These are phyloP conservation scores for Syrista parreyssii DNA, from an alignment of 2,888 invertebrate species.

Conservation along the genomic window DNA sequence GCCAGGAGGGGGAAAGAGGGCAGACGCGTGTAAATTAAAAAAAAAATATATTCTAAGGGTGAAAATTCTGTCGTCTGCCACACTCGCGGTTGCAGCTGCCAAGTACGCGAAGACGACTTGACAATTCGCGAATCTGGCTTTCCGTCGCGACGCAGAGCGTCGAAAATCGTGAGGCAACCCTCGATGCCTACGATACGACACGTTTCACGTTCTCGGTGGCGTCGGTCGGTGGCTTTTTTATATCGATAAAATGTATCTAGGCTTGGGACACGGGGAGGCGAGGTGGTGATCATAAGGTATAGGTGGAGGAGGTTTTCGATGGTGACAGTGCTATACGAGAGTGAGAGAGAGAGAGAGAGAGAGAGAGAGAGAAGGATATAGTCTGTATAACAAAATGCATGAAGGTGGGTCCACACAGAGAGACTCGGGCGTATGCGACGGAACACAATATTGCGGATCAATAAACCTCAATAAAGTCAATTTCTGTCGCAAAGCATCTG, in stretches of 20 bases:
- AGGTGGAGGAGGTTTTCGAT: background rate
- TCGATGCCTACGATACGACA: slow-evolving; percentile 19
- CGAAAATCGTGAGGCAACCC: too few relatives aligned
- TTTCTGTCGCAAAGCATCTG: slow-evolving; percentile 65
- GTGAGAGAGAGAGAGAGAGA: background rate
- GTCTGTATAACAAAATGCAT: too few relatives aligned
- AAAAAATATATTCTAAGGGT: too few relatives aligned
- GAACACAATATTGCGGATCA: slow-evolving; percentile 65
- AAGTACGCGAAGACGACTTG: too few relatives aligned
- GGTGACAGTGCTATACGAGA: background rate
- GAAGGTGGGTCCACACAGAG: slow-evolving; percentile 12
- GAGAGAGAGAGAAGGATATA: background rate
- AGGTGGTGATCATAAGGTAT: too few relatives aligned
- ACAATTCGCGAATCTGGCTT: too few relatives aligned
- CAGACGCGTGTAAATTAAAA: too few relatives aligned
- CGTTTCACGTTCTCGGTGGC: slow-evolving; percentile 15
- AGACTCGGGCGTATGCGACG: slow-evolving; percentile 24
- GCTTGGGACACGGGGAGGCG: background rate
- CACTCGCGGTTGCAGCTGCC: too few relatives aligned
- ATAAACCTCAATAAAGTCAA: slow-evolving; percentile 67
- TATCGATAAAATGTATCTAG: background rate
- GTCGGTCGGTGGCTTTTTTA: background rate
- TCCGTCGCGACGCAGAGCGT: too few relatives aligned
- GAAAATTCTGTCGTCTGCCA: too few relatives aligned
- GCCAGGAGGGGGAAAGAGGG: too few relatives aligned